Evolutionary conservation across 1,140 invertebrate genomes (phyloP).

Genomic region (Pogonus chalceus): DNA sequence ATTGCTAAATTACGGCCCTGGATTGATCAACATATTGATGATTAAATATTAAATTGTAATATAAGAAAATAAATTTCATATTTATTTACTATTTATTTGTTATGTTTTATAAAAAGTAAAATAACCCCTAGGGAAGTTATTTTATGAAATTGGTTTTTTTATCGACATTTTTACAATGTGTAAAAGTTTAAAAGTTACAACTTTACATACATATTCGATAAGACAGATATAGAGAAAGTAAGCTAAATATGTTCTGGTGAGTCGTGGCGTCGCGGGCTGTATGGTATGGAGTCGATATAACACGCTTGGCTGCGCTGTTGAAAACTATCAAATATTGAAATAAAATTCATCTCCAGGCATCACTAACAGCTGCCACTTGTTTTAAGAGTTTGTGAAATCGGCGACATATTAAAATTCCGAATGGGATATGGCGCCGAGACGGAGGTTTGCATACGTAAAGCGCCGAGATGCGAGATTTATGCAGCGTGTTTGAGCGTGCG

Average conservation of each 20-base stretch:
- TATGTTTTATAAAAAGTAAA: too few species aligned
- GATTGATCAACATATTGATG: conserved; percentile 19
- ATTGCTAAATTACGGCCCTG: conserved; percentile 35
- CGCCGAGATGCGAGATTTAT: neutral
- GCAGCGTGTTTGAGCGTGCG: neutral
- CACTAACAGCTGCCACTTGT: conserved; percentile 34
- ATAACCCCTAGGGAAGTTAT: neutral
- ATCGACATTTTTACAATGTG: neutral
- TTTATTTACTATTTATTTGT: too few species aligned
- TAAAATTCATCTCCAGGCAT: conserved; percentile 36
- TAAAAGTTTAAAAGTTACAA: neutral
- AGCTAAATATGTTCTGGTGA: too few species aligned
- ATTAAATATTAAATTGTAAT: neutral
- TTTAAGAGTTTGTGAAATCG: conserved; percentile 35
- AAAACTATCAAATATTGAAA: conserved; percentile 38
- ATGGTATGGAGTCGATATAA: neutral
- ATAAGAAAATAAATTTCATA: too few species aligned
- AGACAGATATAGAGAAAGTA: neutral
- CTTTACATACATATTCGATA: neutral
- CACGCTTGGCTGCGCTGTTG: conserved; percentile 7
- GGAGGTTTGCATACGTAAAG: neutral
- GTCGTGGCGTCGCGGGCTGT: neutral
- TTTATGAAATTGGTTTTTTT: neutral
- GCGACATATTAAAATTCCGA: conserved; percentile 32
- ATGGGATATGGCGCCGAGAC: neutral